Base-by-base conservation (phyloP, 2,888 invertebrate species). In the Dugesia japonica region DNA sequence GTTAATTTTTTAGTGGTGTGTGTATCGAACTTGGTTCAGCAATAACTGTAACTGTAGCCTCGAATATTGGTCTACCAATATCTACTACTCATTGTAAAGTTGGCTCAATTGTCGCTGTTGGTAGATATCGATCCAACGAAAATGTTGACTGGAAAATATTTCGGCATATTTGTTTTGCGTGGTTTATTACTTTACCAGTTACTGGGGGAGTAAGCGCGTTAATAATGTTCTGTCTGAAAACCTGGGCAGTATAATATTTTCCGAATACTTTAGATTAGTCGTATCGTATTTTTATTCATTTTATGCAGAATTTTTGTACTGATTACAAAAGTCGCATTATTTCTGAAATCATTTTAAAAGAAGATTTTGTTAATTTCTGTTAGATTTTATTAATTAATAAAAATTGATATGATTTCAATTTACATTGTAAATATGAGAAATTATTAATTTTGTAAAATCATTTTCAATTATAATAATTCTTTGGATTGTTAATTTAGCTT, bases 81-180 rank as follows among this genome's bases (percentile, higher is more conserved):
- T 93, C 92, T 80, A 97, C 97, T 15, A 98, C 97, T 0, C 97
- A 98, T 85, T 98, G 97, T 86, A 98, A 98, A 87, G 95, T 97
- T 28, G 97, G 97, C 78, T 94, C 94, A n/a, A 94, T 98, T 42
- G 95, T 98, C 71, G 92, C 91, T 83, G 94, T 95, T 78, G 82
- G 82, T 13, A 79, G 83, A 1, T 81, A 83, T 20, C 80, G 85
- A 26, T 83, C 84, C 0, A 80, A 81, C 26, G 82, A 82, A 74
- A 83, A 83, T 71, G 86, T 87, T 42, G 84, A 86, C 79, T 87
- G 87, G 86, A 82, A 82, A 77, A 81, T 86, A 17, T 87, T 87
- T 82, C 79, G 94, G 82, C 95, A 95, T 85, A 98, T 98, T 82
- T 90, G 94, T 79, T 91, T 92, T 81, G 95, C 97, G 77, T 98